Percentiles rank a stretch among this genome's conserved stretches.
phyloP scores from a whole-genome alignment of 2,113 vertebrate species.

The Alexandromys fortis region DNA sequence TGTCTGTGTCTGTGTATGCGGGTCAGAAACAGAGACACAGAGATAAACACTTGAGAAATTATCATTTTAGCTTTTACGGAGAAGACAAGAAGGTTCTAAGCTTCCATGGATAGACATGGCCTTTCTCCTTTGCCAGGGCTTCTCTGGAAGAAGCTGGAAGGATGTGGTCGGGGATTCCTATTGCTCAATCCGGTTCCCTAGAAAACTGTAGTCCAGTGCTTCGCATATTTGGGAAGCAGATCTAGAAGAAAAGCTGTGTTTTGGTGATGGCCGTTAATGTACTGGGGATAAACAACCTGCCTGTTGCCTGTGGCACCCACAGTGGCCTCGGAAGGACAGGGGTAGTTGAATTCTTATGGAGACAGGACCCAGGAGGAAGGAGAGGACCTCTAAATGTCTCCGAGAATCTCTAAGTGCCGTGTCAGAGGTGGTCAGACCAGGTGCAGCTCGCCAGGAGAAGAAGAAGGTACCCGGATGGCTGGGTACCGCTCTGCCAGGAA shows the following conservation, averaged over 20 bases:
- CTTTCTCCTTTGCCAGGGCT: neutral
- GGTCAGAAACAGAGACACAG: neutral
- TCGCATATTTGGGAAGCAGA: neutral
- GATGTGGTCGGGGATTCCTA: neutral
- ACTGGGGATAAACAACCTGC: accelerated
- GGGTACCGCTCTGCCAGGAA: conserved; percentile 47
- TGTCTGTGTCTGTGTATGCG: too few relatives aligned
- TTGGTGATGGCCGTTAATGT: neutral
- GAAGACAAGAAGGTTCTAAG: neutral
- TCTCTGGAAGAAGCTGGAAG: neutral
- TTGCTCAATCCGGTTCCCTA: neutral
- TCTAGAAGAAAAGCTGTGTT: neutral
- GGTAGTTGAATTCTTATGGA: neutral
- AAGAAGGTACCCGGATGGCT: neutral
- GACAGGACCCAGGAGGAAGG: accelerated
- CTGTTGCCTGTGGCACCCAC: neutral
- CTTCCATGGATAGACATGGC: neutral
- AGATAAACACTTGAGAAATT: neutral
- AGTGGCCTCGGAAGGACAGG: neutral
- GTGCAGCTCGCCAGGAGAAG: neutral
- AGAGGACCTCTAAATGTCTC: neutral
- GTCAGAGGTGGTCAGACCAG: neutral
- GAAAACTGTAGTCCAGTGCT: neutral
- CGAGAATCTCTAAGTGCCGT: neutral
- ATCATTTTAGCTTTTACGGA: neutral